Conservation (phyloP, 2,888 invertebrate species). For the Meiosimyza platycephala region DNA sequence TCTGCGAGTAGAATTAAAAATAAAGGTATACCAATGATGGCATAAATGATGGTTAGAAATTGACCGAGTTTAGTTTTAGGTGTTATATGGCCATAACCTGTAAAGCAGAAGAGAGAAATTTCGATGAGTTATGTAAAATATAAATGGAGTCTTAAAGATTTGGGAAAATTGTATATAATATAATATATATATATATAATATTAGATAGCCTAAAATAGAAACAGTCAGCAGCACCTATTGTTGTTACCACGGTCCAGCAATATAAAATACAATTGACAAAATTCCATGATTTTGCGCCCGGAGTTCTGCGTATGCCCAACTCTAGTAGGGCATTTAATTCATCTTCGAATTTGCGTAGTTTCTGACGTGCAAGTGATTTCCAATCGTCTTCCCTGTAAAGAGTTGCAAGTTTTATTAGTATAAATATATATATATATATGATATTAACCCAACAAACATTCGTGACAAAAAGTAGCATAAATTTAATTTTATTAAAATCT, state of each 20-base stretch:
- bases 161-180: not conserved
- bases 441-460: not conserved
- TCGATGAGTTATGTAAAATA: not conserved
- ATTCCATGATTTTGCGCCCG: conserved; percentile 87
- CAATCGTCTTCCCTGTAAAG: conserved; percentile 84
- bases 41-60: conserved; percentile 91
- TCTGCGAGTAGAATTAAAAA: conserved; percentile 94
- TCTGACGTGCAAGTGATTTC: conserved; percentile 85
- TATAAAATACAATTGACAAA: conserved; percentile 89
- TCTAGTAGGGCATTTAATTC: conserved; percentile 86
- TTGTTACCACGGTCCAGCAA: conserved; percentile 87
- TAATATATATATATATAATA: too few relatives aligned
- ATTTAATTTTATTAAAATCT: too few relatives aligned
- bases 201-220: not conserved
- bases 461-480: not conserved
- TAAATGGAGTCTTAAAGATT: not conserved
- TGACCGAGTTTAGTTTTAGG: conserved; percentile 90
- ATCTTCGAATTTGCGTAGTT: conserved; percentile 86
- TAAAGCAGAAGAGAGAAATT: conserved; percentile 1
- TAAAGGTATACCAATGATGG: conserved; percentile 94
- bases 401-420: not conserved
- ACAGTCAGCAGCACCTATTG: conserved; percentile 73
- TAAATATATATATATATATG: not conserved
- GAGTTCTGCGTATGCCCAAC: conserved; percentile 84
- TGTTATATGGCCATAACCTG: conserved; percentile 97